Conservation (phyloP, 1,140 invertebrate genomes). For the Gryon sp. region DNA sequence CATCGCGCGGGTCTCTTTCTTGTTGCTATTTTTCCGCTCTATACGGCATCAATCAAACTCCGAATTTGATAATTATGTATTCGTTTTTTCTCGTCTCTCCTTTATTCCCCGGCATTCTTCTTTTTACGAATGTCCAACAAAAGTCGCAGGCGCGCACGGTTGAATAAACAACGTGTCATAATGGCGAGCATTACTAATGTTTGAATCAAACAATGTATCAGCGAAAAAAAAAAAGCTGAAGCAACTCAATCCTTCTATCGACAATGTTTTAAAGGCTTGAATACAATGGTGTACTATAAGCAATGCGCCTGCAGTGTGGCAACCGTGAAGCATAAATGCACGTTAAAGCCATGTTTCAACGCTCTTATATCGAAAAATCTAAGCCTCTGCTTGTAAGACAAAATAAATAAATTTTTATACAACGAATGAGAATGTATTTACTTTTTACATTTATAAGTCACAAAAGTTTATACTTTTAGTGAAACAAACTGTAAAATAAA, state of each 20-base stretch:
- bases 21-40: too few relatives aligned
- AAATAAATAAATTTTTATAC: too few relatives aligned
- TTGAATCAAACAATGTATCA: slow-evolving; percentile 51
- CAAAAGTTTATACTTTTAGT: too few relatives aligned
- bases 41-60: slow-evolving; percentile 5
- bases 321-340: slow-evolving; percentile 35
- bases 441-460: too few relatives aligned
- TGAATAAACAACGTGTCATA: slow-evolving; percentile 42
- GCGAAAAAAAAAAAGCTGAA: slow-evolving; percentile 35
- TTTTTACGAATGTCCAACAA: slow-evolving; percentile 11
- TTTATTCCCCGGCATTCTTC: too few relatives aligned
- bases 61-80: slow-evolving; percentile 25
- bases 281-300: slow-evolving; percentile 34
- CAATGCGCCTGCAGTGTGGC: slow-evolving; percentile 45
- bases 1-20: too few relatives aligned
- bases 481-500: too few relatives aligned
- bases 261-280: slow-evolving; percentile 49
- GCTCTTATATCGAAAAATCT: too few relatives aligned
- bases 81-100: too few relatives aligned
- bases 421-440: too few relatives aligned
- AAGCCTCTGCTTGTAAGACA: too few relatives aligned
- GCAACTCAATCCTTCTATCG: slow-evolving; percentile 55
- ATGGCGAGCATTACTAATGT: slow-evolving; percentile 34
- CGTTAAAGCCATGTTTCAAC: slow-evolving; percentile 22
- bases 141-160: slow-evolving; percentile 10